Evolutionary conservation across 2,797 vertebrate species (phyloP).

Genomic region (Prunella strophiata): DNA sequence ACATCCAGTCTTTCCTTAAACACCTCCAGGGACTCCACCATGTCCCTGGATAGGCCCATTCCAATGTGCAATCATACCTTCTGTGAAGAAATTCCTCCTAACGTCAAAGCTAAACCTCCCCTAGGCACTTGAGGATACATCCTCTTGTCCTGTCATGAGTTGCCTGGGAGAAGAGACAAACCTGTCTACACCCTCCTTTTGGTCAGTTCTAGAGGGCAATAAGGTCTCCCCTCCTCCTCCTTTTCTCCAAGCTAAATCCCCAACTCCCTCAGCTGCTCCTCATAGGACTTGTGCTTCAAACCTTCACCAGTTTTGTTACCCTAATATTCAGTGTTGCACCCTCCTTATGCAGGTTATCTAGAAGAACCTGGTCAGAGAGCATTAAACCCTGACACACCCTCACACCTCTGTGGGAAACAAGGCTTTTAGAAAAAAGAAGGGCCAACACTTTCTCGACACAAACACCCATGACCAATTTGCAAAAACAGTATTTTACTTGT

Average conservation of each 20-base stretch:
- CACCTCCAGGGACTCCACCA: neutral
- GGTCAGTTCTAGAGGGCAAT: neutral
- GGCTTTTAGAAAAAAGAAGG: neutral
- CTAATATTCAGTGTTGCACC: neutral
- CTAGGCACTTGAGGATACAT: neutral
- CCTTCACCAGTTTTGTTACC: neutral
- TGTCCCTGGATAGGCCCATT: neutral
- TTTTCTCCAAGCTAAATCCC: neutral
- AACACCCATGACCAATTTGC: neutral
- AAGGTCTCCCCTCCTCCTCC: neutral
- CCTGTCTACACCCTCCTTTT: neutral
- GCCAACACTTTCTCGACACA: neutral
- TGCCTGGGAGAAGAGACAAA: neutral
- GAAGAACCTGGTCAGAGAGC: neutral
- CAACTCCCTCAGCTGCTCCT: neutral
- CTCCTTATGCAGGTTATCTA: neutral
- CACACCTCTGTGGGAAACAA: neutral
- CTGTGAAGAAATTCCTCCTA: neutral
- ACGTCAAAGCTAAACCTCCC: neutral
- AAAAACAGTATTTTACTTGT: neutral
- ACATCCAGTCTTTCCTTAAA: neutral
- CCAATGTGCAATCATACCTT: accelerated
- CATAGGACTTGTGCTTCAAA: neutral
- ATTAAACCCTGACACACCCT: neutral
- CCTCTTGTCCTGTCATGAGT: neutral